These are phyloP conservation scores for Atherinomorus stipes DNA, from an alignment of 2,113 vertebrate genomes.

Conservation along the genomic window DNA sequence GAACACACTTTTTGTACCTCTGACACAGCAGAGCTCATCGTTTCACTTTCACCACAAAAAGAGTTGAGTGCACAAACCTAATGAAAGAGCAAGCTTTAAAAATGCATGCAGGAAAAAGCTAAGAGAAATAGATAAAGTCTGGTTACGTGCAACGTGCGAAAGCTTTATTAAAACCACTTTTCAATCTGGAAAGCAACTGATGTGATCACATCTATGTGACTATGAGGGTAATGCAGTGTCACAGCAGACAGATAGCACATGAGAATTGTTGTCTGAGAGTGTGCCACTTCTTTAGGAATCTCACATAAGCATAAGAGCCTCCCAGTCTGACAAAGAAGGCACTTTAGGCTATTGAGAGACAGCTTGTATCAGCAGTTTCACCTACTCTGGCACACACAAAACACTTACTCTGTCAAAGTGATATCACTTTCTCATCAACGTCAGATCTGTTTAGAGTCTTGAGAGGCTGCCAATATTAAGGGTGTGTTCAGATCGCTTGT, in stretches of 20 bases:
- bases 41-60: slow-evolving; percentile 26
- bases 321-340: slow-evolving; percentile 70
- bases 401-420: slow-evolving; percentile 69
- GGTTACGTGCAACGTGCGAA: background rate
- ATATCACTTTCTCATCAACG: slow-evolving; percentile 70
- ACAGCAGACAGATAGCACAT: slow-evolving; percentile 39
- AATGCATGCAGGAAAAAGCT: background rate
- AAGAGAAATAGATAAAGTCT: slow-evolving; percentile 4
- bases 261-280: slow-evolving; percentile 32
- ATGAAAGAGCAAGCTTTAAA: slow-evolving; percentile 1
- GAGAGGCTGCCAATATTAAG: slow-evolving; percentile 72
- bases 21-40: slow-evolving; percentile 8
- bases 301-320: slow-evolving; percentile 47
- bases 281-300: slow-evolving; percentile 62
- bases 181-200: slow-evolving; percentile 25
- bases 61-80: background rate
- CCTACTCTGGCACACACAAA: slow-evolving; percentile 66
- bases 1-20: background rate
- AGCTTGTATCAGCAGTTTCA: slow-evolving; percentile 77
- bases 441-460: slow-evolving; percentile 74
- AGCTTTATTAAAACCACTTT: slow-evolving; percentile 13
- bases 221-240: slow-evolving; percentile 37
- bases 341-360: slow-evolving; percentile 74
- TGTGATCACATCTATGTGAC: slow-evolving; percentile 32
- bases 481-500: slow-evolving; percentile 42